phyloP scores from a whole-genome alignment of 2,797 vertebrate genomes.

The Enteromius treurensis region DNA sequence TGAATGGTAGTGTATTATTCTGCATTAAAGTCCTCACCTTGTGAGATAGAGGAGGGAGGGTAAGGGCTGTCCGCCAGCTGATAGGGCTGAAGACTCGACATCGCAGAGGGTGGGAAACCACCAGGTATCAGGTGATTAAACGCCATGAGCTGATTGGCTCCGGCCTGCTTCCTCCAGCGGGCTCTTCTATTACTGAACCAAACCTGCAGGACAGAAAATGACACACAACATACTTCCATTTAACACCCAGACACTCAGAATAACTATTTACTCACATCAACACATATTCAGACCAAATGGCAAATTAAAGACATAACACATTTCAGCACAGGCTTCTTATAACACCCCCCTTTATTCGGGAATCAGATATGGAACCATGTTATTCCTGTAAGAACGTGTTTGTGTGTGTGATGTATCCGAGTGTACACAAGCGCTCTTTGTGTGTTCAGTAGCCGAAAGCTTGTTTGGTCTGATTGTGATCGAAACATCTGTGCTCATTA shows the following conservation, averaged over 20 bases:
- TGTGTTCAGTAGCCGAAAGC: slow-evolving; percentile 26
- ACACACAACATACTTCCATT: slow-evolving; percentile 1
- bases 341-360: not conserved
- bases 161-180: slow-evolving; percentile 98
- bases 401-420: slow-evolving; percentile 23
- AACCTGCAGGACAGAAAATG: slow-evolving; percentile 76
- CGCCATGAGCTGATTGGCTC: slow-evolving; percentile 98
- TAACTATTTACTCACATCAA: not conserved
- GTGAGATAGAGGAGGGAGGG: slow-evolving; percentile 91
- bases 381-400: slow-evolving; percentile 27
- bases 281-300: not conserved
- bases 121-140: slow-evolving; percentile 99
- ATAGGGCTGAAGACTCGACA: slow-evolving; percentile 93
- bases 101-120: slow-evolving; percentile 94
- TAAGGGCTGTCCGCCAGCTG: slow-evolving; percentile 94
- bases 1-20: not conserved
- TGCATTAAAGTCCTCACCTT: slow-evolving; percentile 77
- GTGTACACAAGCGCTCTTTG: slow-evolving; percentile 32
- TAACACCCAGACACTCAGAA: not conserved
- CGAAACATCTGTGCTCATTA: slow-evolving; percentile 40
- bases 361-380: not conserved
- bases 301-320: slow-evolving; percentile 1
- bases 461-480: slow-evolving; percentile 26
- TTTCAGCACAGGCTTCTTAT: not conserved
- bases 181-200: slow-evolving; percentile 99